Evolutionary conservation across 2,888 invertebrate species (phyloP), one percentile per base, ranked within the genome.

Genomic region (Aphodius sticticus): DNA sequence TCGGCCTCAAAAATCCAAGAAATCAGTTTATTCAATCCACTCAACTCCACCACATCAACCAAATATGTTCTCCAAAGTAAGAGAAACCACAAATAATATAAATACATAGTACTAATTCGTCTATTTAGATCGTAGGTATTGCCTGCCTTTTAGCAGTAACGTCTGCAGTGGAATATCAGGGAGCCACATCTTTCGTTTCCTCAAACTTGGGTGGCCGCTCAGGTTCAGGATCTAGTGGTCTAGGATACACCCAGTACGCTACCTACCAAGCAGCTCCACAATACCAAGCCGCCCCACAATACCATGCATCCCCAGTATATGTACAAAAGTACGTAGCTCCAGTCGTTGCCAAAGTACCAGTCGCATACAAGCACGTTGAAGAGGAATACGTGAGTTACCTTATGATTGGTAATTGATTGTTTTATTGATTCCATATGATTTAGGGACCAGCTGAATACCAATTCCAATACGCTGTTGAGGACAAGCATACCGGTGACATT

Each of bases 381-480:
- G 72, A 78, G 2, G 53, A 53, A 53, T 53, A 53, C 53, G 53
- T 53, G 4, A 53, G 53, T 53, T 12, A 5, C 4, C 53, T 53
- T 7, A 53, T 1, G 4, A 53, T 12, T 9, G 53, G 53, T n/a
- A 53, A 53, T 53, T 53, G 6, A 53, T 5, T 0, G 12, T 12
- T 53, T 53, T 53, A 53, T 53, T 53, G 7, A 53, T 53, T 5
- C 53, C 2, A 12, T 53, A 9, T 53, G 2, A 0, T 53, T 53
- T 69, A 78, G 7, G 83, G 75, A 69, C 84, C 83, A 16, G 84
- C 83, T 69, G 78, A 83, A 69, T 87, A 87, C 78, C 79, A 84
- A 70, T 87, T 85, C 79, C 83, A 85, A 6, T 87, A 87, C 81
- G 85, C 84, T 0, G 86, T 87, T n/a, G 78, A 83, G 16, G 86